Percentiles rank a stretch among this genome's conserved stretches.
phyloP scores from a whole-genome alignment of 2,113 vertebrate species.

The Terrapene triunguis region DNA sequence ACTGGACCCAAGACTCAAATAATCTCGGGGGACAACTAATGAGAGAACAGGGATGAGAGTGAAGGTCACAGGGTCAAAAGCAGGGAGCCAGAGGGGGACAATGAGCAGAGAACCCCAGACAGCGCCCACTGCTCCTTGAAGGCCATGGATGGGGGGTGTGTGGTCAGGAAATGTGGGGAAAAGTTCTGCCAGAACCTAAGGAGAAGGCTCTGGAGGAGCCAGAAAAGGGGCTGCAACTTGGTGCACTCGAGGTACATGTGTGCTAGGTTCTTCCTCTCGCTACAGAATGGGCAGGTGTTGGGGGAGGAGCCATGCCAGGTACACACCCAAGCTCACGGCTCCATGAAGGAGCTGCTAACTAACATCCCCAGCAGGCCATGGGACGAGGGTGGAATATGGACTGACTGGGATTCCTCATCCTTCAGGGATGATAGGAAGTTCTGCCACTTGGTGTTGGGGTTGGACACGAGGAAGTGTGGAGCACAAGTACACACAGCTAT shows the following conservation, averaged over 20 bases:
- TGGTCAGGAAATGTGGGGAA: not conserved
- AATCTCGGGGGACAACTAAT: not conserved
- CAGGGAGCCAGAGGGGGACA: not conserved
- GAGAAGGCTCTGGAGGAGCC: not conserved
- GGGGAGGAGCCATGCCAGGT: no score
- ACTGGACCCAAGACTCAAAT: not conserved
- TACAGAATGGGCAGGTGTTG: no score
- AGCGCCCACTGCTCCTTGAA: not conserved
- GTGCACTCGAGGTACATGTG: no score
- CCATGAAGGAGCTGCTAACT: no score
- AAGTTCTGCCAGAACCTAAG: not conserved
- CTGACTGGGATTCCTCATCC: not conserved
- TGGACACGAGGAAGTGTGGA: not conserved
- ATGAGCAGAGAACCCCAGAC: rapidly evolving
- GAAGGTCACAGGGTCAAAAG: not conserved
- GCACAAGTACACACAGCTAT: not conserved
- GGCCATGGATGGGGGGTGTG: not conserved
- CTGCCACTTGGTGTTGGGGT: not conserved
- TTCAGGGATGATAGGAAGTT: not conserved
- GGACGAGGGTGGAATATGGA: not conserved
- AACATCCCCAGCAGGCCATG: no score
- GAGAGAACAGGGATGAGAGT: not conserved
- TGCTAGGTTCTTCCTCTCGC: no score
- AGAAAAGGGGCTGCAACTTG: not conserved
- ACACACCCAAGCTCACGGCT: no score